Conservation (phyloP, 1,140 invertebrate genomes). For the Drosophila tsacasi region DNA sequence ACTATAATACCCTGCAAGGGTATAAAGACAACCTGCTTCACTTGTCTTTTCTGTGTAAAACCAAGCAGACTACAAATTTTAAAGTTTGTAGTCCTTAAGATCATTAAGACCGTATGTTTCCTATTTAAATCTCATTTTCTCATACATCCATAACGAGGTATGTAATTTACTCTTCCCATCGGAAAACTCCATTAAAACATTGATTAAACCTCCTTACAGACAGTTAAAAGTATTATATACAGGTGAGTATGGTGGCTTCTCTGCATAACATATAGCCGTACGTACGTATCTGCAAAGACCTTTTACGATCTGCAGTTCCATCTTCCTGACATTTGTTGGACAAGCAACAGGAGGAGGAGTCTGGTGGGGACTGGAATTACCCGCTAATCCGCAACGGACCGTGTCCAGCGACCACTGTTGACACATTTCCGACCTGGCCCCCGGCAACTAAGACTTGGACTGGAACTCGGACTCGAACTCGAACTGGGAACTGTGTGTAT, state of each 20-base stretch:
- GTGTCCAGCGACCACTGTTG: conserved; percentile 37
- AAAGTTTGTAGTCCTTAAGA: too few species aligned
- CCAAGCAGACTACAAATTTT: too few species aligned
- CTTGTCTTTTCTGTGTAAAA: neutral
- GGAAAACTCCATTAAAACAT: neutral
- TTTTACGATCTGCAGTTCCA: conserved; percentile 19
- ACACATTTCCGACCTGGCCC: conserved; percentile 48
- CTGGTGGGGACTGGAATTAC: conserved; percentile 3
- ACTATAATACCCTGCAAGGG: too few species aligned
- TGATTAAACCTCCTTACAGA: neutral
- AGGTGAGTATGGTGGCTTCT: neutral
- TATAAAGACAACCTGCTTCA: neutral
- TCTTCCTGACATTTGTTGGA: conserved; percentile 16
- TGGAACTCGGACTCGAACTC: neutral
- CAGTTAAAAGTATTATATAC: neutral
- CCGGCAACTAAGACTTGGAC: conserved; percentile 14
- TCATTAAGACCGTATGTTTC: neutral
- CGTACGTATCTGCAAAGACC: neutral
- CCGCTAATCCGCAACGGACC: conserved; percentile 16
- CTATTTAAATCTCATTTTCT: neutral
- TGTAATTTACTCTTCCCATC: neutral
- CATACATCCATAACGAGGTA: neutral
- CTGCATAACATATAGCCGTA: neutral
- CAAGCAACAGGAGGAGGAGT: neutral
- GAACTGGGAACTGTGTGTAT: conserved; percentile 7